Conservation (phyloP, 2,888 invertebrate species). For the Hirtodrosophila duncani region DNA sequence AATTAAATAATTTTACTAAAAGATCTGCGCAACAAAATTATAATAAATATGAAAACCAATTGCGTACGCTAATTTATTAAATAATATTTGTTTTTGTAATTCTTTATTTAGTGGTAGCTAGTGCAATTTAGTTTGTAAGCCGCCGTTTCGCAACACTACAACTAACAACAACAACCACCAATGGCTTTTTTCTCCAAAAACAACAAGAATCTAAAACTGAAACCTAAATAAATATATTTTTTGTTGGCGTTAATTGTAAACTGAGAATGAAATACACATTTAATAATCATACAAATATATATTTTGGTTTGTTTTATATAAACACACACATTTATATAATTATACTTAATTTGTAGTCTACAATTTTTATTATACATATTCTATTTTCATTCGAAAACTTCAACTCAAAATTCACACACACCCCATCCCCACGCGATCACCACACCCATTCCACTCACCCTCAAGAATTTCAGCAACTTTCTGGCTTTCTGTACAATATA, state of each 20-base stretch:
- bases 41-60: slow-evolving; percentile 25
- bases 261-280: background rate
- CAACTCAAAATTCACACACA: slow-evolving; percentile 20
- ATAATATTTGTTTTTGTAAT: slow-evolving; percentile 70
- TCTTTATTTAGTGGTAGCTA: slow-evolving; percentile 77
- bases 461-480: slow-evolving; percentile 32
- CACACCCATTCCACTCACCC: background rate
- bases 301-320: slow-evolving; percentile 50
- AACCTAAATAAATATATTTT: slow-evolving; percentile 5
- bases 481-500: slow-evolving; percentile 30
- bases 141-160: slow-evolving; percentile 17
- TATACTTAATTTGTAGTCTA: background rate
- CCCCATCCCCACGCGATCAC: too few species aligned
- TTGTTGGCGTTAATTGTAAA: slow-evolving; percentile 53
- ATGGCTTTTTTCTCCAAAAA: too few species aligned
- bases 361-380: slow-evolving; percentile 7
- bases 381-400: slow-evolving; percentile 31
- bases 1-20: too few species aligned
- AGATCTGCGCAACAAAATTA: slow-evolving; percentile 32
- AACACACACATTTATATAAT: slow-evolving; percentile 15
- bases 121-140: slow-evolving; percentile 76
- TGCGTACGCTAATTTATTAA: slow-evolving; percentile 65
- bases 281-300: slow-evolving; percentile 25
- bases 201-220: slow-evolving; percentile 1
- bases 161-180: slow-evolving; percentile 5